These are phyloP conservation scores for Delphinus delphis DNA, from an alignment of 2,113 vertebrate genomes.

Conservation along the genomic window DNA sequence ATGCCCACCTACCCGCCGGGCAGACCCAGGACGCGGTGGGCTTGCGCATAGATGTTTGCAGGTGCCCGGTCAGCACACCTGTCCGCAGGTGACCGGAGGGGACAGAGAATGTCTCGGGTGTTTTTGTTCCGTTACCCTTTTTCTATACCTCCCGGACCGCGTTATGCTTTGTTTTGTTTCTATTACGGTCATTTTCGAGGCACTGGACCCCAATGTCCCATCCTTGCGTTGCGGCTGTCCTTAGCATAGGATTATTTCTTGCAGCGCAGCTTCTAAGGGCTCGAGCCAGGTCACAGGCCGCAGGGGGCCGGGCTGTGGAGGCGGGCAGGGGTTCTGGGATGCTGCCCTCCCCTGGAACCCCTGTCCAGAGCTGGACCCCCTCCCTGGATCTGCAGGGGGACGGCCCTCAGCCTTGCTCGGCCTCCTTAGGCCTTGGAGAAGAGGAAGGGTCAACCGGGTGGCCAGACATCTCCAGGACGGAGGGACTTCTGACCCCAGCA, in stretches of 20 bases:
- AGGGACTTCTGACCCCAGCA: background rate
- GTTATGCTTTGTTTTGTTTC: background rate
- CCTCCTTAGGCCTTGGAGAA: background rate
- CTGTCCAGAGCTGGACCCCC: background rate
- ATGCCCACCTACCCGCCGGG: too few relatives aligned
- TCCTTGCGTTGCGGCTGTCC: background rate
- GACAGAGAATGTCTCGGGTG: background rate
- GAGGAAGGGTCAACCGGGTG: background rate
- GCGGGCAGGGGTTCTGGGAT: background rate
- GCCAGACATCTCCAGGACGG: background rate
- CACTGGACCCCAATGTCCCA: background rate
- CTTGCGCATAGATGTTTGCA: background rate
- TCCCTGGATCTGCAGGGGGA: background rate
- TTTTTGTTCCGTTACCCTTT: background rate
- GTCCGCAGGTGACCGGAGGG: background rate
- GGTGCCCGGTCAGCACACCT: background rate
- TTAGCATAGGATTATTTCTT: background rate
- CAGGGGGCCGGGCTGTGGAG: accelerated
- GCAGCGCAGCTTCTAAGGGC: background rate
- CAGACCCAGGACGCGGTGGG: background rate
- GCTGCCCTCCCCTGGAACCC: background rate
- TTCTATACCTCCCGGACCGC: background rate
- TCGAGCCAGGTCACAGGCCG: background rate
- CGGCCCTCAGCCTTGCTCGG: background rate
- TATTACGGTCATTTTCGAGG: background rate